These are phyloP conservation scores for Odontomachus brunneus DNA, from an alignment of 1,140 invertebrate species.

Conservation along the genomic window DNA sequence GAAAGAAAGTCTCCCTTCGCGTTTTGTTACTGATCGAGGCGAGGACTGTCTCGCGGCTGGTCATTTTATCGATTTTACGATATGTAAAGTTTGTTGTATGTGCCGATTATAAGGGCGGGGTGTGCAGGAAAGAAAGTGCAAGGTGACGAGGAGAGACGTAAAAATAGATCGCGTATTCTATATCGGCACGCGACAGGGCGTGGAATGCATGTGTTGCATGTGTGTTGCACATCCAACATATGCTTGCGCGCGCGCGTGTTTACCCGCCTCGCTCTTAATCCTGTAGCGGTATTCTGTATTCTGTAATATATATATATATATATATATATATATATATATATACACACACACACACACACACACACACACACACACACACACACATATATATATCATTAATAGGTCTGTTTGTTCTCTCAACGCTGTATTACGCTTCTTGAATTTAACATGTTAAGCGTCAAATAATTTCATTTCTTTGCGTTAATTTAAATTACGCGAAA, in stretches of 20 bases:
- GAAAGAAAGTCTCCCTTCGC: constrained; percentile 12
- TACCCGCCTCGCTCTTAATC: background rate
- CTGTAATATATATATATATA: background rate
- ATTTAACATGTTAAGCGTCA: constrained; percentile 1
- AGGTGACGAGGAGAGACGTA: constrained; percentile 19
- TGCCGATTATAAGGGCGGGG: constrained; percentile 38
- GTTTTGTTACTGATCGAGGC: constrained; percentile 31
- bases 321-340: too few relatives aligned
- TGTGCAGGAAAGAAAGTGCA: constrained; percentile 34
- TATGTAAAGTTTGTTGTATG: constrained; percentile 47
- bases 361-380: too few relatives aligned
- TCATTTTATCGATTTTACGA: constrained; percentile 53
- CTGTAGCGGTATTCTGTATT: constrained; percentile 47
- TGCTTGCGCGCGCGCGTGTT: background rate
- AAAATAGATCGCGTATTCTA: constrained; percentile 42
- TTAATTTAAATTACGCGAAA: too few relatives aligned
- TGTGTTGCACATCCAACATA: background rate
- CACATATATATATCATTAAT: too few relatives aligned
- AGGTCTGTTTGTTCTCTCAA: constrained; percentile 12
- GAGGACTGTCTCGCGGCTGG: constrained; percentile 32
- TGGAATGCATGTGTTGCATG: background rate
- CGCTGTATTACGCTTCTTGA: background rate
- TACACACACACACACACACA: too few relatives aligned
- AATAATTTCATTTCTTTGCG: too few relatives aligned
- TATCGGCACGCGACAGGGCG: background rate